These are phyloP conservation scores for Tenebrio molitor DNA, from an alignment of 1,140 invertebrate species.

Conservation along the genomic window DNA sequence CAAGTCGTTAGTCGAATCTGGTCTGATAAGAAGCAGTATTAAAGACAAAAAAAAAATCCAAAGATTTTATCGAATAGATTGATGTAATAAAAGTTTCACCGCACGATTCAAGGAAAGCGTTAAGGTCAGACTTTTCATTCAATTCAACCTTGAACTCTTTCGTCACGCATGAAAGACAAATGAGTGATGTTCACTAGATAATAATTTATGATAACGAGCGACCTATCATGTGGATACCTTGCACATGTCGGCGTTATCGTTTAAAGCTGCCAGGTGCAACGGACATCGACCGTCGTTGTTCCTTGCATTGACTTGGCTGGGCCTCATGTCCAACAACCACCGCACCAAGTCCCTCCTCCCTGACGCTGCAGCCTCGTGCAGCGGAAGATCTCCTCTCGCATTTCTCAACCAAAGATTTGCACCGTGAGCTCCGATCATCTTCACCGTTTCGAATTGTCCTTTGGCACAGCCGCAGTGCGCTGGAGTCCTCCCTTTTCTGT, in stretches of 20 bases:
- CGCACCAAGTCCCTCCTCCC: constrained; percentile 88
- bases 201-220: constrained; percentile 33
- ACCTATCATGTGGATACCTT: too few relatives aligned
- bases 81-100: too few relatives aligned
- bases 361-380: constrained; percentile 95
- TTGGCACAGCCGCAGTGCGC: constrained; percentile 94
- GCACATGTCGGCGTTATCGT: constrained; percentile 95
- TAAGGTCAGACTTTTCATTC: constrained; percentile 7
- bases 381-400: constrained; percentile 88
- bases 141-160: constrained; percentile 37
- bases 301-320: constrained; percentile 87
- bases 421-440: constrained; percentile 82
- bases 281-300: constrained; percentile 95
- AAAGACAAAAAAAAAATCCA: too few relatives aligned
- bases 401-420: constrained; percentile 95
- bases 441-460: constrained; percentile 90
- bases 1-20: too few relatives aligned
- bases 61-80: too few relatives aligned
- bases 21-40: too few relatives aligned
- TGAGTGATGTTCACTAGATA: not conserved
- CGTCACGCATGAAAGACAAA: not conserved
- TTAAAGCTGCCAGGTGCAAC: constrained; percentile 94
- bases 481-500: constrained; percentile 88
- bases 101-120: constrained; percentile 6
- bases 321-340: constrained; percentile 87